Evolutionary conservation across 2,113 vertebrate species (phyloP).

Genomic region (Raphicerus campestris): DNA sequence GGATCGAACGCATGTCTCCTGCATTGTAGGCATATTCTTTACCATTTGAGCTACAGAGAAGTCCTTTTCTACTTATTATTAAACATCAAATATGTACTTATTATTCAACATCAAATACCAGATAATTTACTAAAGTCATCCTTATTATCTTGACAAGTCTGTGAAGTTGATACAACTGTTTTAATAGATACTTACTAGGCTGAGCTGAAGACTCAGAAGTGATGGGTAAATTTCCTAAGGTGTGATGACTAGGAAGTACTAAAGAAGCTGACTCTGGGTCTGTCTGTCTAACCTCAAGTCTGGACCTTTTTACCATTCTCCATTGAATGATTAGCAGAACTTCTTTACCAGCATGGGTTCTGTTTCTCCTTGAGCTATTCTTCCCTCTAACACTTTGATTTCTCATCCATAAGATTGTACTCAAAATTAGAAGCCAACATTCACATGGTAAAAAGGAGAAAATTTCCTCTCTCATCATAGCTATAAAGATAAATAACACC

Average conservation of each 20-base stretch:
- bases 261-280: neutral
- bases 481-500: neutral
- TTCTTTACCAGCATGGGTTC: neutral
- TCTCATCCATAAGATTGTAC: neutral
- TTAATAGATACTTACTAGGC: neutral
- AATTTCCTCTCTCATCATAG: neutral
- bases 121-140: neutral
- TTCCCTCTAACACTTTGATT: neutral
- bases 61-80: neutral
- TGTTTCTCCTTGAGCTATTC: neutral
- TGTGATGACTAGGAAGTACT: neutral
- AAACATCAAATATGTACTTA: neutral
- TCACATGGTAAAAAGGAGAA: neutral
- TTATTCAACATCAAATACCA: neutral
- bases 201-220: neutral
- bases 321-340: neutral
- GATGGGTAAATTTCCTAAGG: neutral
- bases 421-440: neutral
- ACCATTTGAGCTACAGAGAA: neutral
- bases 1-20: rapidly evolving
- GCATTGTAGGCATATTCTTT: neutral
- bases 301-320: neutral
- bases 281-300: neutral
- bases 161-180: neutral
- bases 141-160: neutral